Base-by-base conservation (phyloP, 2,113 vertebrate species). In the Rallus limicola region DNA sequence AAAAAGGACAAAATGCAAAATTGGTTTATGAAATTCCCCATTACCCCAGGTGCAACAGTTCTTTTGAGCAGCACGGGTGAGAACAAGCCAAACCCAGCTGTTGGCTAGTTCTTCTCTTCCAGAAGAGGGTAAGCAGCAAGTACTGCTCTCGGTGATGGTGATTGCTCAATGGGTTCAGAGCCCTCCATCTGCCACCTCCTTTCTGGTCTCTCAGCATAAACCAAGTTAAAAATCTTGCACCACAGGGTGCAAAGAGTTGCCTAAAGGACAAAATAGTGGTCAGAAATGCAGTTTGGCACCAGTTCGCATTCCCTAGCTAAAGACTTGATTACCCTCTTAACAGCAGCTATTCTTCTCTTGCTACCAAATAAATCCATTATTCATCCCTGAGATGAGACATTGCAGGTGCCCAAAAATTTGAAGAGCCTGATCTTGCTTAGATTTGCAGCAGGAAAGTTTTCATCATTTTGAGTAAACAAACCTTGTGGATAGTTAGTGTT, bases 131-230 rank as follows among this genome's bases (percentile, higher is more conserved):
- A 46, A 55, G 18, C 8, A 52, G 7, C 2, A 2, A 26, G 10
- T 6, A 28, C 14, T 28, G 20, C 50, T 90, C n/a, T 23, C 31
- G 16, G 52, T 16, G 26, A 19, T 0, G 1, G 18, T 34, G 21
- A 24, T 58, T 0, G 2, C 34, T 75, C 17, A 13, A 60, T 72
- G 25, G 19, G 23, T 0, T 40, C 59, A 65, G 33, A 10, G 2
- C 2, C 0, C 23, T 76, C 52, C 6, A 4, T n/a, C 40, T 78
- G n/a, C 48, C 53, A 3, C 11, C 10, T 46, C 40, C 63, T 24
- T 67, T 36, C 53, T 76, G 53, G 10, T 40, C 67, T 34, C 62
- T 29, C 5, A 3, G 23, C 29, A 34, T 3, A 33, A 52, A 15
- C 1, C 26, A 63, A 40, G 69, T 6, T 48, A 24, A 82, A 82